Conservation (phyloP, 2,797 vertebrate genomes). For the Pseudopleuronectes americanus region DNA sequence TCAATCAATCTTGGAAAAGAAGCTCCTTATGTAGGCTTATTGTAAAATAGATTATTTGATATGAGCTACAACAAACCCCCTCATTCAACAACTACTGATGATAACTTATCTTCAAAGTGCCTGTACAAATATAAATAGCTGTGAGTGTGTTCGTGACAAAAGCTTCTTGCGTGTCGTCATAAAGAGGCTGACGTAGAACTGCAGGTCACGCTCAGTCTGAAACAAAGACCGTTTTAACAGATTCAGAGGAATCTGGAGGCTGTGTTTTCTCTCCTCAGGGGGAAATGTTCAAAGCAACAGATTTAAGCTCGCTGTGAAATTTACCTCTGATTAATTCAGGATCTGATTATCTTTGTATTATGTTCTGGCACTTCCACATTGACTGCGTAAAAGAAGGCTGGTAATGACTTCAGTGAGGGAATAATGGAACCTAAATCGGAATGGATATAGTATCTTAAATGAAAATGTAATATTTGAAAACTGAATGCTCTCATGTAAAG, state of each 20-base stretch:
- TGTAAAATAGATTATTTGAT: slow-evolving; percentile 1
- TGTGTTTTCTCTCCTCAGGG: slow-evolving; percentile 1
- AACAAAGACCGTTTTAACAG: not conserved
- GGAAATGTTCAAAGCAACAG: slow-evolving; percentile 2
- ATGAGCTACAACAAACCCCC: not conserved
- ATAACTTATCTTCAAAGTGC: not conserved
- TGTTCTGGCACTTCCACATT: not conserved
- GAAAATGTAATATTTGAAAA: not conserved
- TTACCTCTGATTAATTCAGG: slow-evolving; percentile 1
- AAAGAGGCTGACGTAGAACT: slow-evolving; percentile 12
- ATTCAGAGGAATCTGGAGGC: slow-evolving; percentile 11
- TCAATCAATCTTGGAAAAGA: slow-evolving; percentile 48
- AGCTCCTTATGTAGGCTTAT: not conserved
- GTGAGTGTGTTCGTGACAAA: not conserved
- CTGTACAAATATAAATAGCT: too few species aligned
- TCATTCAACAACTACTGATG: slow-evolving; percentile 6
- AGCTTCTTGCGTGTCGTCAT: not conserved
- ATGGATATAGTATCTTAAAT: not conserved
- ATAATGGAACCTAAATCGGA: not conserved
- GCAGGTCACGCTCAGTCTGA: not conserved
- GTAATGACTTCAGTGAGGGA: not conserved
- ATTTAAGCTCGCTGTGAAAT: slow-evolving; percentile 26
- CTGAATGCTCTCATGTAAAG: not conserved
- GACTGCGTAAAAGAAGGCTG: not conserved
- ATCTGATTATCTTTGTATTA: slow-evolving; percentile 7